Evolutionary conservation across 2,888 invertebrate species (phyloP), one percentile per base, ranked within the genome.

Genomic region (Maniola hyperantus): DNA sequence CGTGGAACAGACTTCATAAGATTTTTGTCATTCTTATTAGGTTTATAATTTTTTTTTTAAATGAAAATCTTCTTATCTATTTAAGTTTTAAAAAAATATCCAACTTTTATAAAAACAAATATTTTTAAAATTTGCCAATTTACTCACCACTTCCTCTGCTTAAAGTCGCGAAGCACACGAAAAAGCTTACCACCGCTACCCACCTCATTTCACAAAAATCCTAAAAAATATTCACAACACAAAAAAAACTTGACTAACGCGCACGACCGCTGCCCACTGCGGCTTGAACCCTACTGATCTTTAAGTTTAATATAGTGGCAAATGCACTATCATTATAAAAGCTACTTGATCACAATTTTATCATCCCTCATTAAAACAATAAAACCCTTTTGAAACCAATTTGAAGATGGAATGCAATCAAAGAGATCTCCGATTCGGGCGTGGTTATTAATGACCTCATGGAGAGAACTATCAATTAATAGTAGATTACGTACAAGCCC

Each of bases 141-240:
- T 51, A 83, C 91, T 87, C 71, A 91, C 91, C 89, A 66, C 80
- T 82, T 36, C 83, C 84, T 48, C 81, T 79, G 72, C 82, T 81
- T 70, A 77, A 77, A 72, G 81, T 78, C 75, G 80, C 79, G 76
- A 84, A 76, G 74, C 82, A 85, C 77, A 85, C 78, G 74, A 89
- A 68, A 69, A 86, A 79, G 79, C 83, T 78, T 71, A 81, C 77
- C 73, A 85, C 73, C 75, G 87, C 77, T 72, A 83, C 75, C 83
- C 88, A 91, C 87, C 83, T 84, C 91, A 91, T 91, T 75, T 80
- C 89, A 91, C 89, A 80, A 75, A 63, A 80, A 80, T 77, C 76
- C 76, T 79, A 77, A 79, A 69, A 57, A 71, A 65, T 71, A 71
- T 68, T 77, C 82, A 83, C 86, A 82, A 81, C 83, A 85, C 84